A percentile compares a stretch with the other conserved stretches of the same genome.
phyloP scores from a whole-genome alignment of 2,113 vertebrate species.

The Phrynosoma platyrhinos region DNA sequence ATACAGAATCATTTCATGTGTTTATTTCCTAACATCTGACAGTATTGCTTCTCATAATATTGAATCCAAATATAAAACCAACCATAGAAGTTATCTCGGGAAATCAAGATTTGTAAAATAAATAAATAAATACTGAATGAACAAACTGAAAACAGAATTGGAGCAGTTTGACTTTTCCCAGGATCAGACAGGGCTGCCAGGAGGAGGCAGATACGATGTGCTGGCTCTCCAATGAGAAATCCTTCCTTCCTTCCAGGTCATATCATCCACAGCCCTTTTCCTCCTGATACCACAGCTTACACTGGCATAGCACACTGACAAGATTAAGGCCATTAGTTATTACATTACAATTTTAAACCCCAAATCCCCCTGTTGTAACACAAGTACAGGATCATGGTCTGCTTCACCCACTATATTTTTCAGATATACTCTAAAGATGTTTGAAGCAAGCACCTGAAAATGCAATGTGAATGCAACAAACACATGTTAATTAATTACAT shows the following conservation, averaged over 20 bases:
- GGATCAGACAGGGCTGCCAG: too few species aligned
- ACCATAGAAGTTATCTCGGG: conserved; percentile 39
- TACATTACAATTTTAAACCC: conserved; percentile 18
- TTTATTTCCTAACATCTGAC: conserved; percentile 64
- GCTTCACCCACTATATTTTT: neutral
- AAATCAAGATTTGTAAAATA: conserved; percentile 47
- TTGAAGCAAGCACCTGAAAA: neutral
- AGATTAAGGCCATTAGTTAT: conserved; percentile 37
- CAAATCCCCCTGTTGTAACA: conserved; percentile 50
- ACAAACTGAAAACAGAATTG: neutral
- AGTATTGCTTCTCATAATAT: conserved; percentile 52
- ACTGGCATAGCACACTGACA: too few species aligned
- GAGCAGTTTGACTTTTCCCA: too few species aligned
- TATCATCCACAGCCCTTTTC: too few species aligned
- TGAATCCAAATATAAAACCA: conserved; percentile 57
- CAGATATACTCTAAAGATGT: neutral
- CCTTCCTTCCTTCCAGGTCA: too few species aligned
- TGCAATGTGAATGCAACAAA: neutral
- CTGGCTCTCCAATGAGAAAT: too few species aligned
- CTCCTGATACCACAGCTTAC: too few species aligned
- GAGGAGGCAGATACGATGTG: too few species aligned
- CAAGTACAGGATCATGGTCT: neutral
- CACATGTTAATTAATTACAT: neutral
- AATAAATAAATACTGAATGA: conserved; percentile 30
- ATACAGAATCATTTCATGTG: conserved; percentile 48